Evolutionary conservation across 2,888 invertebrate species (phyloP), one percentile per base, ranked within the genome.

Genomic region (Thymelicus sylvestris): DNA sequence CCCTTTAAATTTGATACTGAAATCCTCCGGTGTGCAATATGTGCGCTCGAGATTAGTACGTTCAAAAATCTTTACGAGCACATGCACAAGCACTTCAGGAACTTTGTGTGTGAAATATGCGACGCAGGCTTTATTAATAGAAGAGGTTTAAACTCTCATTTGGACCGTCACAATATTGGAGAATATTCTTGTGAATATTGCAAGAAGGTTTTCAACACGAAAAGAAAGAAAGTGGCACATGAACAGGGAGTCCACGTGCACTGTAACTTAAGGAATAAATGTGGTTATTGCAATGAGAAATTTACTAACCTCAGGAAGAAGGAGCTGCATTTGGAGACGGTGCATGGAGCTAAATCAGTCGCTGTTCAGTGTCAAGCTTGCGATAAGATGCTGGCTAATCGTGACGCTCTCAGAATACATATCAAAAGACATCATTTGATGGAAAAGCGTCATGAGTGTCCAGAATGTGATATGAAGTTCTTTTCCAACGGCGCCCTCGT

Each of bases 181-280:
- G 74, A 86, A 79, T 88, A 85, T 73, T 86, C 88, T 76, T 93
- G 93, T 74, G 85, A 86, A 19, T 81, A 89, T 55, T 93, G 93
- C 74, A 81, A 83, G 2, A 92, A 92, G 77, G 83, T 83, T 0
- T 93, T 91, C 74, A 82, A 81, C 3, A 82, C 86, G 24, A 86
- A 79, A 19, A 75, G 77, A 24, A 80, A 80, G 57, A 72, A 78
- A 44, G 73, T 74, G 4, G 72, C 81, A 15, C 86, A 86, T 69
- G 78, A 80, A 39, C 78, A 80, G 41, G 75, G 79, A 6, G 92
- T 93, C 1, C 92, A 89, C 48, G 77, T 83, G 2, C 80, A 85
- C 62, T 79, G 73, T 6, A 82, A 80, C 59, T 74, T 81, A 75
- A 66, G 78, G 5, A 76, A 73, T 3, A 84, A 79, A 74, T 87